Percentiles rank a stretch among this genome's conserved stretches.
Evolutionary conservation across 2,113 vertebrate genomes (phyloP).

Genomic region (Gopherus flavomarginatus): DNA sequence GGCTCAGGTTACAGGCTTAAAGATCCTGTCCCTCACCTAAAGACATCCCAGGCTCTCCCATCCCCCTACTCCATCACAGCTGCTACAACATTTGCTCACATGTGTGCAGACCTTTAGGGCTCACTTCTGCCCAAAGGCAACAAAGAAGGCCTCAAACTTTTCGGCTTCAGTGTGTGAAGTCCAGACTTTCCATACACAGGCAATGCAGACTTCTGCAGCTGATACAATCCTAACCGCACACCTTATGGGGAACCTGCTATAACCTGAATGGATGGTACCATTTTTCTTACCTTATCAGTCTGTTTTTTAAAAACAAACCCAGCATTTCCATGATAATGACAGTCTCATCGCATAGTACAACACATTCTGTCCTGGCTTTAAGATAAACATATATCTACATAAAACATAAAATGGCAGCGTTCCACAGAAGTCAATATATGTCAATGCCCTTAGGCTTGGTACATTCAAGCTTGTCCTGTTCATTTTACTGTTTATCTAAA

Average conservation of each 20-base stretch:
- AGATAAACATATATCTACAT: not conserved
- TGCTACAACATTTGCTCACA: no score
- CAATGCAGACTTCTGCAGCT: no score
- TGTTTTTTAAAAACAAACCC: not conserved
- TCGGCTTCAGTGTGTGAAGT: no score
- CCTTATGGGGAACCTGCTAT: not conserved
- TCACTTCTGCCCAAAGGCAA: no score
- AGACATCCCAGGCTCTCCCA: no score
- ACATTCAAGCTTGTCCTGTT: not conserved
- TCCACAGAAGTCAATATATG: not conserved
- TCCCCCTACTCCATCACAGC: no score
- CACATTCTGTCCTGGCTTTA: not conserved
- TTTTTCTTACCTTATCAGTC: not conserved
- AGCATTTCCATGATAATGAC: not conserved
- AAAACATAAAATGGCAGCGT: not conserved
- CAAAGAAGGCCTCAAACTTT: no score
- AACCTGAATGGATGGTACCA: not conserved
- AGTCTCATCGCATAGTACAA: not conserved
- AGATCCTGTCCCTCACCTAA: no score
- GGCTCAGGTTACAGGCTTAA: no score
- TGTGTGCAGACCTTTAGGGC: no score
- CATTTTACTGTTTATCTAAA: slow-evolving; percentile 8
- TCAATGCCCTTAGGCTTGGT: not conserved
- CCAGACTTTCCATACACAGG: no score
- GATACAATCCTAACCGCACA: not conserved